These are phyloP conservation scores for Urophycis tenuis DNA, from an alignment of 2,797 vertebrate species.

Conservation along the genomic window DNA sequence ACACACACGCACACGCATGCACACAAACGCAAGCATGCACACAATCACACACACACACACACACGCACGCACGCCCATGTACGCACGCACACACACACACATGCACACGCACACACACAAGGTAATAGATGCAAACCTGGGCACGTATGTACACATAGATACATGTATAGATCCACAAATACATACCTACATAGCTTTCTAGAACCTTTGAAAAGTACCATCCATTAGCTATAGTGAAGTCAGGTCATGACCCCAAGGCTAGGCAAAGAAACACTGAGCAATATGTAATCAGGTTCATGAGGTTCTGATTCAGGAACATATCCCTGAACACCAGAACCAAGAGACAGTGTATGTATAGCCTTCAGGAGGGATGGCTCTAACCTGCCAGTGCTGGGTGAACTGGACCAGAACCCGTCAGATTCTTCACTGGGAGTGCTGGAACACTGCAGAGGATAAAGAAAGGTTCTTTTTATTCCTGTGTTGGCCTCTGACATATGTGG, in stretches of 20 bases:
- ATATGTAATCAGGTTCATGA: neutral
- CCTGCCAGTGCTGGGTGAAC: slow-evolving; percentile 92
- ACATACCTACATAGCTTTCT: neutral
- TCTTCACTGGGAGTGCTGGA: slow-evolving; percentile 94
- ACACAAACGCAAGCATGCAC: no score
- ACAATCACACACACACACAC: neutral
- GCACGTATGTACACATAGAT: no score
- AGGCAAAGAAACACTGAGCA: neutral
- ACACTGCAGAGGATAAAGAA: slow-evolving; percentile 66
- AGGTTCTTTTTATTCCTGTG: neutral
- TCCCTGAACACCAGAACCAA: neutral
- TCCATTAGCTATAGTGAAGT: neutral
- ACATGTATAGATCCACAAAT: no score
- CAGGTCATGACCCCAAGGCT: neutral
- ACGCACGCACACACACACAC: no score
- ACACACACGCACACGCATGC: no score
- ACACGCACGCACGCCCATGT: neutral
- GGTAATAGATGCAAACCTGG: no score
- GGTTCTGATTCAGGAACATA: no score
- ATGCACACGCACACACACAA: no score
- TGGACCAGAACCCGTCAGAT: slow-evolving; percentile 86
- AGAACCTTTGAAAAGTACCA: neutral
- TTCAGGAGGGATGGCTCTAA: slow-evolving; percentile 45
- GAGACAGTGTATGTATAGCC: neutral
- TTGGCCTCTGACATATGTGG: neutral